Evolutionary conservation across 1,140 invertebrate species (phyloP), one percentile per base, ranked within the genome.

Genomic region (Temnothorax curvispinosus): DNA sequence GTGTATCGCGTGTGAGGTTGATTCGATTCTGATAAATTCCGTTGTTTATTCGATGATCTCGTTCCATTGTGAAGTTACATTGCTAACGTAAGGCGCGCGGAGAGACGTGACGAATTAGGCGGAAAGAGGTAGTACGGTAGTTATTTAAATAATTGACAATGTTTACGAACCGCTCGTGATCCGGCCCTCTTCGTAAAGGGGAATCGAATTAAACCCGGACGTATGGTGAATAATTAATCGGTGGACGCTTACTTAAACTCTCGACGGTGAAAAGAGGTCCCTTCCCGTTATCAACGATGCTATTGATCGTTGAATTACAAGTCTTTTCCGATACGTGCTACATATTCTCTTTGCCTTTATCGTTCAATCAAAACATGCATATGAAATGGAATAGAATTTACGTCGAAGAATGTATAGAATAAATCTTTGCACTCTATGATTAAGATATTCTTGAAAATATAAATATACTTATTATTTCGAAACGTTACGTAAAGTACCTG

Each of bases 71-170:
- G 6, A 47, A 32, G 41, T 78, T 47, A 47, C 77, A 35, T 69
- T 38, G n/a, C 13, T 18, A 80, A 71, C 44, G 88, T 86, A 88
- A 90, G 82, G 90, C 69, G 87, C 35, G 88, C 50, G 8, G 65
- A 60, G 86, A 86, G 62, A 90, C 80, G 69, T 56, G 77, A 60
- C 64, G 86, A 90, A 90, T 92, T 93, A 89, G 85, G 35, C 74
- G 50, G 74, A 78, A 91, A 88, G 90, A 62, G 65, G 13, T 78
- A 41, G 38, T 62, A 77, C 84, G 85, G 88, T 86, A 64, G 93
- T 93, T 94, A 95, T 95, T 95, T 95, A 95, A 95, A 95, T 95
- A 95, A 95, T 95, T 95, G 93, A 95, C 93, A 94, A 95, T 95
- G 94, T 95, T 95, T 95, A 95, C 93, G 91, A 91, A 93, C 88